Base-by-base conservation (phyloP, 2,113 vertebrate genomes). In the Pluvialis apricaria region DNA sequence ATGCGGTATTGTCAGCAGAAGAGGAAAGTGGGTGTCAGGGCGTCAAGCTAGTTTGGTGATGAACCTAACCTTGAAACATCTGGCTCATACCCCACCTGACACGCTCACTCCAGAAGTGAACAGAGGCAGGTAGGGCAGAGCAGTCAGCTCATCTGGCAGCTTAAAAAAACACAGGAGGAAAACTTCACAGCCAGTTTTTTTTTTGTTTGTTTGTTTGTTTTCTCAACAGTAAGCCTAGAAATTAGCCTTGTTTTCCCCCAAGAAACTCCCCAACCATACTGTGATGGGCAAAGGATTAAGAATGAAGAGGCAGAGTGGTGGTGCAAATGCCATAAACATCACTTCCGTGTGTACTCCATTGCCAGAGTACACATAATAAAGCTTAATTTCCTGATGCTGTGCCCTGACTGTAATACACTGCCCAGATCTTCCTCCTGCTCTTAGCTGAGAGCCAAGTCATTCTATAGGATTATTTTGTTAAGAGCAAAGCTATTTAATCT, bases 361-460 rank as follows among this genome's bases (percentile, higher is more conserved):
- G 78, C 82, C 89, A 96, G 83, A 82, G 55, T 69, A 60, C 84
- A 80, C 73, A 73, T 71, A 80, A 79, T 93, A 92, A 94, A 96
- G 54, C 73, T 88, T 66, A 83, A 96, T 93, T 96, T 96, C 96
- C 96, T 97, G 89, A 64, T 93, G 93, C 91, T 0, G 21, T 62
- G 89, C 95, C 96, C 94, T 83, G 95, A 87, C 84, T 72, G 86
- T 70, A 94, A 94, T 38, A 91, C 62, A 62, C 47, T 82, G 65
- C 94, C 87, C 93, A 97, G 96, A 96, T 77, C 84, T 97, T 95
- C 95, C 80, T 90, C 70, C 87, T 49, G 82, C 92, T 96, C 75
- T 65, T 77, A 82, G 38, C 83, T 95, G 88, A 71, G 24, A 93
- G 70, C 66, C 78, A 82, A 91, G 49, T 25, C 65, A 52, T 61